Base-by-base conservation (phyloP, 2,888 invertebrate species). In the Creontiades dilutus region DNA sequence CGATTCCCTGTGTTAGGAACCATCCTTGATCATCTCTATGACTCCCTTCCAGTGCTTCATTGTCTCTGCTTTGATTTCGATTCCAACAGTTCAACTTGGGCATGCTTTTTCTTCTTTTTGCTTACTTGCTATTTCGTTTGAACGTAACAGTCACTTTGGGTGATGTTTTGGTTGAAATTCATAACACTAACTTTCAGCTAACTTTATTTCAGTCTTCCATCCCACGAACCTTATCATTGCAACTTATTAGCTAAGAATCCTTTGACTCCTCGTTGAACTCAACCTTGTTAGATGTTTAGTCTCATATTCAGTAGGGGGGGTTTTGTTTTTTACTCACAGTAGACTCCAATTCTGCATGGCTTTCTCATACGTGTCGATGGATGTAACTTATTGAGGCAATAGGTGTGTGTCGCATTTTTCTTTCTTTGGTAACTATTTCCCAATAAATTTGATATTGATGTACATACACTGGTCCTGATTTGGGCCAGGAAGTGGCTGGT, bases 381-480 rank as follows among this genome's bases (percentile, higher is more conserved):
- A 75, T 85, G 68, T 57, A 47, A 37, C 48, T 82, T 85, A 7
- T 16, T 89, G 28, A 78, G 55, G 61, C 57, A 48, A 86, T 90
- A 90, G 90, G 90, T 91, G 90, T 91, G 90, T 91, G 90, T 91
- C 90, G 90, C 89, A 88, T 90, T 89, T 52, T 89, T 23, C 68
- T 28, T 89, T 19, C 68, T 68, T 23, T 46, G 19, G 80, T 88
- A 55, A 55, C 61, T 23, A 86, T 80, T 80, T n/a, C 37, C 47
- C 16, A 57, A 37, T 86, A 86, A 85, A n/a, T 7, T 55, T 85
- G 57, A 75, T 46, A 14, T 85, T 57, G 57, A 57, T 85, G 55
- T 85, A 61, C 61, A 37, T 37, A 37, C 19, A 88, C 76, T 78
- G 85, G 68, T 85, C 37, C 76, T 28, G 52, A 23, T 85, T 75